These are phyloP conservation scores for Charaxes varanes DNA, from an alignment of 1,140 invertebrate species.

Conservation along the genomic window DNA sequence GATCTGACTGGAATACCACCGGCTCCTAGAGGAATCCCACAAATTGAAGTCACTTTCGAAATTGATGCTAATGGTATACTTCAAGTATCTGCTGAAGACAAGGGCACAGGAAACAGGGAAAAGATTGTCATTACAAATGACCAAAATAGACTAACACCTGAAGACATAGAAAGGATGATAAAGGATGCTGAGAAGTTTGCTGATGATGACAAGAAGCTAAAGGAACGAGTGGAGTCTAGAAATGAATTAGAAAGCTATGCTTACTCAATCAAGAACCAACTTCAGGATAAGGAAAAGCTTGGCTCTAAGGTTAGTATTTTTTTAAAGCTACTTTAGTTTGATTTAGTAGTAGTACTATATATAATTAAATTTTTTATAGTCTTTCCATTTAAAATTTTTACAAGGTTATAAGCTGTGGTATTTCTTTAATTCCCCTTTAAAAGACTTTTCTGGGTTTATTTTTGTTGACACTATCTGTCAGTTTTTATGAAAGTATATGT, in stretches of 20 bases:
- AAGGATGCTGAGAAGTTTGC: conserved; percentile 99
- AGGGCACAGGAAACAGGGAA: conserved; percentile 98
- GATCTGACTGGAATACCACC: conserved; percentile 98
- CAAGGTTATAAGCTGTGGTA: too few relatives aligned
- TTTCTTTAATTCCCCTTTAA: too few relatives aligned
- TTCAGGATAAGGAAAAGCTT: conserved; percentile 98
- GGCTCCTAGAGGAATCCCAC: conserved; percentile 97
- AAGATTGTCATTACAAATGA: conserved; percentile 99
- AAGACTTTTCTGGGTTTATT: too few relatives aligned
- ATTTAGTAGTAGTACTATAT: not conserved
- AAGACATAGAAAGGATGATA: conserved; percentile 99
- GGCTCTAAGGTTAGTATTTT: conserved; percentile 85
- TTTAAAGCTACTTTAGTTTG: not conserved
- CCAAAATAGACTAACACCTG: conserved; percentile 96
- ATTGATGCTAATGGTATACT: conserved; percentile 99
- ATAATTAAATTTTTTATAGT: not conserved
- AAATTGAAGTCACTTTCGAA: conserved; percentile 99
- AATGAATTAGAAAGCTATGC: conserved; percentile 98
- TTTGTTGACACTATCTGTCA: too few relatives aligned
- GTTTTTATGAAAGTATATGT: too few relatives aligned
- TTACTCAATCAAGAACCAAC: conserved; percentile 98
- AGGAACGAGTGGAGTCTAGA: conserved; percentile 96
- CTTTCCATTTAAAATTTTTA: not conserved
- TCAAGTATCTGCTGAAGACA: conserved; percentile 97
- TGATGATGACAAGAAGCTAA: conserved; percentile 98